Percentiles rank a stretch among this genome's conserved stretches.
Evolutionary conservation across 2,888 invertebrate genomes (phyloP).

Genomic region (Ephialtes manifestator): DNA sequence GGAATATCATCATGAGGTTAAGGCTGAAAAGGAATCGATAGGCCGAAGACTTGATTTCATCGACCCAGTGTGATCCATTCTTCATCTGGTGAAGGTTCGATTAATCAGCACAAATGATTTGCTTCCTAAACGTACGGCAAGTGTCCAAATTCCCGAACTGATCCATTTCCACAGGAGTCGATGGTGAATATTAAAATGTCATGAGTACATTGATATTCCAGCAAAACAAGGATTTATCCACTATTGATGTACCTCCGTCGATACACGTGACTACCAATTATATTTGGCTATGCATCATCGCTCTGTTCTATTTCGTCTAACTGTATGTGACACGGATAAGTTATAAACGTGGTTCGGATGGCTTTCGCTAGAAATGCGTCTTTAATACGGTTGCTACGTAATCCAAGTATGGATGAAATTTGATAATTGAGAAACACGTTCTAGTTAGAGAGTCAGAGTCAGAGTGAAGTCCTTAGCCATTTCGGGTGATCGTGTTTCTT

Average conservation of each 20-base stretch:
- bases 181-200: constrained; percentile 58
- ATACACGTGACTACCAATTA: constrained; percentile 1
- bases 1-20: not conserved
- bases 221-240: constrained; percentile 56
- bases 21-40: no score
- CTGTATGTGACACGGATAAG: not conserved
- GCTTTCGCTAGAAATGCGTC: not conserved
- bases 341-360: not conserved
- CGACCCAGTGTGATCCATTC: no score
- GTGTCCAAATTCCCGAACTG: no score
- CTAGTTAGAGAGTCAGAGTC: not conserved
- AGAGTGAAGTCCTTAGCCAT: not conserved
- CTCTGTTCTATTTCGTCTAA: not conserved
- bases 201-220: not conserved
- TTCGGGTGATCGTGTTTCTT: not conserved
- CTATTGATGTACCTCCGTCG: constrained; percentile 36
- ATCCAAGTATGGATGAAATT: not conserved
- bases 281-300: constrained; percentile 9
- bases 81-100: no score
- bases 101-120: no score
- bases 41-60: no score
- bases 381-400: not conserved
- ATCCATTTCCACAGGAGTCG: constrained; percentile 48
- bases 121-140: no score
- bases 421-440: not conserved